Conservation (phyloP, 2,797 vertebrate species). For the Orestias chungarensis region DNA sequence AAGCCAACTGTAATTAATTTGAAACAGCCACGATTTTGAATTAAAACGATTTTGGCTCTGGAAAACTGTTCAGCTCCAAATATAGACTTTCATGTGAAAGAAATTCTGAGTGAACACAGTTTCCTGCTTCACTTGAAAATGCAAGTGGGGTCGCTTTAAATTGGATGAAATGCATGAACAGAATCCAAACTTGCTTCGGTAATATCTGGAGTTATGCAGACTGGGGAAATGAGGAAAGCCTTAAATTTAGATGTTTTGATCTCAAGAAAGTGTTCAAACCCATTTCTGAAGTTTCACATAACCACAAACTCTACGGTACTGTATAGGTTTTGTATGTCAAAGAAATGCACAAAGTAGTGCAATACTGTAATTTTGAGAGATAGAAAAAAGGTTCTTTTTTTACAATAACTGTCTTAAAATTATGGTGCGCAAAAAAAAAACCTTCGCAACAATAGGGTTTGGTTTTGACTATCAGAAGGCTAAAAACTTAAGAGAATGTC, state of each 20-base stretch:
- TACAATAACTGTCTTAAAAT: neutral
- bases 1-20: no score
- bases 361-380: neutral
- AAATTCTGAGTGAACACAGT: neutral
- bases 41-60: no score
- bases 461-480: no score
- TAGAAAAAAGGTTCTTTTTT: neutral
- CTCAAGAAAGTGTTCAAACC: neutral
- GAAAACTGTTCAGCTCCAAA: no score
- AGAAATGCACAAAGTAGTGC: neutral
- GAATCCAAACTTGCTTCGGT: neutral
- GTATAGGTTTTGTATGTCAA: neutral
- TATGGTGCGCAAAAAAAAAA: neutral
- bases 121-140: neutral
- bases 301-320: neutral
- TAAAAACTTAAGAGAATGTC: no score
- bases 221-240: neutral
- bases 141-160: neutral
- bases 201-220: neutral
- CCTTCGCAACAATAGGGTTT: no score
- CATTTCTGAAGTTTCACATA: neutral
- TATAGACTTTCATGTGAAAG: neutral
- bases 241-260: conserved; percentile 3
- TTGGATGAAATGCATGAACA: neutral
- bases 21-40: no score